These are phyloP conservation scores for Melieria omissa DNA, from an alignment of 2,888 invertebrate species.

Conservation along the genomic window DNA sequence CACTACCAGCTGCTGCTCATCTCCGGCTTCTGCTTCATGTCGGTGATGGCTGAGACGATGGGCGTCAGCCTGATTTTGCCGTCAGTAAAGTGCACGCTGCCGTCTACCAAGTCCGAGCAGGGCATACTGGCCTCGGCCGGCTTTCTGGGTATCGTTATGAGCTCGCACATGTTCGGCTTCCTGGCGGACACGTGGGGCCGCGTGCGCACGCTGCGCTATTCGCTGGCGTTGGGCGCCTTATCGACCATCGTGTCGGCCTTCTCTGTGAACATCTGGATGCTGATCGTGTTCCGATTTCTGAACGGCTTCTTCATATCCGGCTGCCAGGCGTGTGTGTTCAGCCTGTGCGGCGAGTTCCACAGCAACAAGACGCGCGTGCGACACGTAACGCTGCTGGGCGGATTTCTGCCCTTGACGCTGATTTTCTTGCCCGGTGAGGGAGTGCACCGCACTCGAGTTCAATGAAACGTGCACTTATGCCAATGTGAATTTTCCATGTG, in stretches of 20 bases:
- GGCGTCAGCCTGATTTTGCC: slow-evolving; percentile 75
- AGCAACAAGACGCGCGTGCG: slow-evolving; percentile 67
- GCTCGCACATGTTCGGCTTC: slow-evolving; percentile 84
- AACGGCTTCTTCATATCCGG: slow-evolving; percentile 72
- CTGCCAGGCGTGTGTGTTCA: slow-evolving; percentile 71
- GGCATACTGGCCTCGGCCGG: slow-evolving; percentile 75
- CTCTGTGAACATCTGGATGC: slow-evolving; percentile 71
- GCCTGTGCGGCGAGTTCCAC: slow-evolving; percentile 73
- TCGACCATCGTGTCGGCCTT: slow-evolving; percentile 72
- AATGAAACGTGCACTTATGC: background rate
- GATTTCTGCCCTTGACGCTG: slow-evolving; percentile 71
- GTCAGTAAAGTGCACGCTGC: slow-evolving; percentile 75
- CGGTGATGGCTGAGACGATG: slow-evolving; percentile 76
- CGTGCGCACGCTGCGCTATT: slow-evolving; percentile 70
- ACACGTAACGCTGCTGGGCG: slow-evolving; percentile 71
- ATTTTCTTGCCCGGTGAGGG: slow-evolving; percentile 70
- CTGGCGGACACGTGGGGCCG: slow-evolving; percentile 81
- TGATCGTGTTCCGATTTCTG: slow-evolving; percentile 73
- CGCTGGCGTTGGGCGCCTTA: slow-evolving; percentile 69
- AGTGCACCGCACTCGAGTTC: slow-evolving; percentile 8
- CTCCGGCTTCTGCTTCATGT: slow-evolving; percentile 74
- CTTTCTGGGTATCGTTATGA: slow-evolving; percentile 76
- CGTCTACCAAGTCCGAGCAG: slow-evolving; percentile 72
- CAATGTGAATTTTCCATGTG: background rate
- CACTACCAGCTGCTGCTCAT: slow-evolving; percentile 72